These are phyloP conservation scores for Ptyas mucosa DNA, from an alignment of 2,113 vertebrate genomes.

Conservation along the genomic window DNA sequence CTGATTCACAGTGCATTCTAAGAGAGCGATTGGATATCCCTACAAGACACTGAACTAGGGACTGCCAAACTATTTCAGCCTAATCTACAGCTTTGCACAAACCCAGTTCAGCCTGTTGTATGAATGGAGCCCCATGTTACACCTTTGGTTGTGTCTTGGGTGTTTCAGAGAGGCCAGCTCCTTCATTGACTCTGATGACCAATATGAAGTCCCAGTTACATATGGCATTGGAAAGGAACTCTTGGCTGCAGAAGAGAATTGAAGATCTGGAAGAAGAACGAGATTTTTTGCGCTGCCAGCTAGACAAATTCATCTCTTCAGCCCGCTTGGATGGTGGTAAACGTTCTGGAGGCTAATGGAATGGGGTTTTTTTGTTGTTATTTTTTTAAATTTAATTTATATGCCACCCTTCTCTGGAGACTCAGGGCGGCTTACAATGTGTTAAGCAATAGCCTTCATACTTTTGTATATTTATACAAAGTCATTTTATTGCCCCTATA, in stretches of 20 bases:
- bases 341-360: neutral
- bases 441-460: no score
- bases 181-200: constrained; percentile 75
- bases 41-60: neutral
- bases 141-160: constrained; percentile 19
- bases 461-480: no score
- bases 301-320: constrained; percentile 86
- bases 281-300: constrained; percentile 85
- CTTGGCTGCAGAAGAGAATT: constrained; percentile 87
- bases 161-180: constrained; percentile 57
- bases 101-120: neutral
- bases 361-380: no score
- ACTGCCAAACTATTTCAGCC: neutral
- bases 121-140: neutral
- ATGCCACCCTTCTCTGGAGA: no score
- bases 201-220: constrained; percentile 84
- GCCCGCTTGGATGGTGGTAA: constrained; percentile 73
- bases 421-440: no score
- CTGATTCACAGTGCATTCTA: neutral
- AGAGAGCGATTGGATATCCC: neutral
- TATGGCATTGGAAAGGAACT: constrained; percentile 86
- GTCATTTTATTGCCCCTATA: no score
- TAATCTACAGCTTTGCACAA: neutral
- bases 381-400: no score
- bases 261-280: constrained; percentile 88